Base-by-base conservation (phyloP, 2,797 vertebrate genomes). In the Discoglossus pictus region DNA sequence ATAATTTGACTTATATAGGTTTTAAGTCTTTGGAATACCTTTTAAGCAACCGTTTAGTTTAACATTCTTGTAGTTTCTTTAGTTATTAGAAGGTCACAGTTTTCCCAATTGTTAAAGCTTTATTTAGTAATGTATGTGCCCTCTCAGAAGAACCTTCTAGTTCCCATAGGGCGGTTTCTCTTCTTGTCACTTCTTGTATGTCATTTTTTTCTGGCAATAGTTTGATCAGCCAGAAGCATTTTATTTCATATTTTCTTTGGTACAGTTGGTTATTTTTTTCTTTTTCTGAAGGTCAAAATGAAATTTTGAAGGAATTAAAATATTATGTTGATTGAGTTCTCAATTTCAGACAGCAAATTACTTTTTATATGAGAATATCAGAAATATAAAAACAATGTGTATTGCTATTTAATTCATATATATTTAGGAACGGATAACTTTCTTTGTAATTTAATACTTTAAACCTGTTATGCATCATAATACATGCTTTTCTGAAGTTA, bases 181-280 rank as follows among this genome's bases (percentile, higher is more conserved):
- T 70, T 44, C 65, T 62, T 70, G 59, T 70, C 67, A 70, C 67
- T 55, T 70, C 67, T 70, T 48, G 51, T 70, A 63, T 70, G 67
- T 70, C 67, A 70, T 35, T 63, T 70, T n/a, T 70, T 40, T 31
- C 46, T 63, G 51, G 67, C 59, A 63, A 63, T 55, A 53, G 59
- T 62, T 63, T 70, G 59, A 70, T 63, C 51, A 70, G 59, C 67
- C 67, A 70, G 67, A 63, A 70, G 67, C 67, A 56, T 70, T 70
- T 62, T 56, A 53, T 68, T 54, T 21, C 38, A 17, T 52, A 15
- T 10, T 13, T 38, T 48, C 51, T 38, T 62, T 35, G 27, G 34
- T 48, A 35, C n/a, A 21, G 35, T 60, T 34, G 38, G 52, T 34
- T 61, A 74, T 76, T 68, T 73, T 76, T 60, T 62, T 58, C 17